Base-by-base conservation (phyloP, 2,888 invertebrate genomes). In the Serrognathus titanus region DNA sequence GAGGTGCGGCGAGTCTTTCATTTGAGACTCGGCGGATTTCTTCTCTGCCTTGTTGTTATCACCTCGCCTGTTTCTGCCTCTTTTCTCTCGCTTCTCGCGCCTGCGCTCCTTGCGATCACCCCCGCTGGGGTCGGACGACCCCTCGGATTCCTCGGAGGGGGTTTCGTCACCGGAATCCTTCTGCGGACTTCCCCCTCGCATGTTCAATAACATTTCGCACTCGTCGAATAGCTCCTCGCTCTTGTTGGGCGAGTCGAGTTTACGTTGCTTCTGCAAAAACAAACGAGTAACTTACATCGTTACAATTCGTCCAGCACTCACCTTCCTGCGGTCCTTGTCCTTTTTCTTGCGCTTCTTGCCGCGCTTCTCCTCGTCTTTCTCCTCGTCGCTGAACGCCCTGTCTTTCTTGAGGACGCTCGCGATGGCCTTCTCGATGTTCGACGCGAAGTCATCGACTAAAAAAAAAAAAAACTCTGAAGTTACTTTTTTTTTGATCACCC, bases 151-250 rank as follows among this genome's bases (percentile, higher is more conserved):
- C 3, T 58, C 58, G 2, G 53, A 54, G 3, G 41, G 43, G 58
- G 39, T 62, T 65, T 8, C 64, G 55, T 57, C 62, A 35, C 57
- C 53, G 16, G 55, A 56, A 16, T 7, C 20, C 2, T 36, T 41
- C 9, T 58, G 53, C 7, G 91, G 89, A 51, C 90, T 90, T 12
- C 89, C 90, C 38, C 91, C 90, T 50, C 91, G 82, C 8, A 91
- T 82, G 74, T 89, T 90, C 71, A 91, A 78, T 87, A 91, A 87
- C 87, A 91, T 87, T 75, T 92, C 91, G 70, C 85, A 88, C 68
- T 92, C 90, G 72, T 91, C 88, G 71, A 84, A 80, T n/a, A n/a
- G n/a, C 59, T 84, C 83, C 62, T 84, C 85, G 2, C 73, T 72
- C 10, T 66, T 68, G 5, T 73, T 71, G 1, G 73, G 71, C 2